Evolutionary conservation across 2,113 vertebrate genomes (phyloP).

Genomic region (Hydropotes inermis): DNA sequence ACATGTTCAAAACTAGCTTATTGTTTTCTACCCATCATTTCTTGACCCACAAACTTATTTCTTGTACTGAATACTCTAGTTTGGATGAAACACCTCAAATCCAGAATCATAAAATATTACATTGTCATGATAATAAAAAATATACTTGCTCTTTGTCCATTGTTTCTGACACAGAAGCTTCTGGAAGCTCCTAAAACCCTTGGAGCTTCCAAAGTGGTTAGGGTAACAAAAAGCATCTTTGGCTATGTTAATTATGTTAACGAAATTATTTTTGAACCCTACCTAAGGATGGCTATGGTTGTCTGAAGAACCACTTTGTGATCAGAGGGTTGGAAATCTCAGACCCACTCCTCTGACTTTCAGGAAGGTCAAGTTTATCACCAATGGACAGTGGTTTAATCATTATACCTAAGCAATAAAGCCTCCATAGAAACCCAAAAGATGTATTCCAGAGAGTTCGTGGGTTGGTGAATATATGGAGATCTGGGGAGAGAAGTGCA

Average conservation of each 20-base stretch:
- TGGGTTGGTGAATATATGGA: neutral
- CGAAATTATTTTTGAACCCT: neutral
- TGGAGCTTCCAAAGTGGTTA: neutral
- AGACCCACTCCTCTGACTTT: neutral
- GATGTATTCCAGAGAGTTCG: neutral
- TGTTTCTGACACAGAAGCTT: neutral
- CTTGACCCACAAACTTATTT: neutral
- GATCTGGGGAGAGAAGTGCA: neutral
- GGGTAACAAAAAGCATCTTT: neutral
- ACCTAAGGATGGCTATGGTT: neutral
- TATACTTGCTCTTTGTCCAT: neutral
- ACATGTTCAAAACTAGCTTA: neutral
- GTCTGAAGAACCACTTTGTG: neutral
- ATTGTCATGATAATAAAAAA: neutral
- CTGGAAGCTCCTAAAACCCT: neutral
- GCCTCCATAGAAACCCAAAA: neutral
- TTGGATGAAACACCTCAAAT: neutral
- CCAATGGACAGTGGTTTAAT: neutral
- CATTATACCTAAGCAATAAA: neutral
- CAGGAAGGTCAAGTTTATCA: neutral
- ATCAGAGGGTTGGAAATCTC: neutral
- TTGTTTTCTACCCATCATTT: neutral
- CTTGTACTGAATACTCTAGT: neutral
- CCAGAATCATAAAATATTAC: neutral
- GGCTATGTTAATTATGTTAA: neutral